These are phyloP conservation scores for Phrynocephalus vlangalii DNA, from an alignment of 2,797 vertebrate species.

Conservation along the genomic window DNA sequence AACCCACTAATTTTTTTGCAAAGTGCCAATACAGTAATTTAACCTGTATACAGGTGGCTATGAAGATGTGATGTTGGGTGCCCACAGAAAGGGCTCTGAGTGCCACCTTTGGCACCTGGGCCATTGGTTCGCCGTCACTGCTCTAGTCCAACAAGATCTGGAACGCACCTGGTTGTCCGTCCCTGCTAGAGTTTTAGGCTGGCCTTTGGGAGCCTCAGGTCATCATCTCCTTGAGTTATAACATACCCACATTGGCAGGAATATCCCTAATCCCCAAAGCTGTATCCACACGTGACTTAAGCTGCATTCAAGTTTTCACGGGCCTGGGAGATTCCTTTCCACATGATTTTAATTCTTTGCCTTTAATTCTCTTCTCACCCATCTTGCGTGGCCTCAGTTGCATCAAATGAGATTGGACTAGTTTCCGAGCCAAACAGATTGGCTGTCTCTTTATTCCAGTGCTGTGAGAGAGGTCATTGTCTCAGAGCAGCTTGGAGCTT, in stretches of 20 bases:
- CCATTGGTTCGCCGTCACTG: too few species aligned
- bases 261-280: background rate
- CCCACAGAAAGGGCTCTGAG: too few species aligned
- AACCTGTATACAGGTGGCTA: too few species aligned
- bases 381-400: background rate
- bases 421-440: fast-evolving
- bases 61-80: too few species aligned
- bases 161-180: too few species aligned
- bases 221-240: too few species aligned
- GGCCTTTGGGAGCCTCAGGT: too few species aligned
- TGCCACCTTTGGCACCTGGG: too few species aligned
- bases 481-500: constrained; percentile 42
- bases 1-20: too few species aligned
- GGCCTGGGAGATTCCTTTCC: background rate
- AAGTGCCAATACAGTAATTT: too few species aligned
- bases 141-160: too few species aligned
- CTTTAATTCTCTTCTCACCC: background rate
- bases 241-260: background rate
- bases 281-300: fast-evolving
- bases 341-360: background rate
- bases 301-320: background rate
- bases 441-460: constrained; percentile 22
- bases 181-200: too few species aligned
- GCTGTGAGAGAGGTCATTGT: constrained; percentile 42
- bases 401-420: background rate